These are phyloP conservation scores for Pristionchus fissidentatus DNA, from an alignment of 2,888 invertebrate genomes.

Conservation along the genomic window DNA sequence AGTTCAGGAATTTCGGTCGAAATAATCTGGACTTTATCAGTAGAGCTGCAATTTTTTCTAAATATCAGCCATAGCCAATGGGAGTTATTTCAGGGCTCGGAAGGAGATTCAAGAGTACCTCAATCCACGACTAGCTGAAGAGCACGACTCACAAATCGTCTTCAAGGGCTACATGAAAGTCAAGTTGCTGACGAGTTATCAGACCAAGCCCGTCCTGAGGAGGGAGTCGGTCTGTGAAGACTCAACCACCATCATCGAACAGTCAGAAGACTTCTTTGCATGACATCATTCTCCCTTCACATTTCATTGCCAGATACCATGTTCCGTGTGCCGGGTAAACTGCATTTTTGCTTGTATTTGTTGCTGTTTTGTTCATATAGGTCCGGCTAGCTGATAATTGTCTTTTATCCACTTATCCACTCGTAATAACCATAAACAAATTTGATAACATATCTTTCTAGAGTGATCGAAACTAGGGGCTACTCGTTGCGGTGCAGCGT, in stretches of 20 bases:
- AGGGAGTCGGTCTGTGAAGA: slow-evolving; percentile 48
- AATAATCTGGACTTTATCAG: no score
- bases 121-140: slow-evolving; percentile 29
- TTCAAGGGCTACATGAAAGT: slow-evolving; percentile 45
- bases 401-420: slow-evolving; percentile 25
- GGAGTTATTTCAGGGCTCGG: slow-evolving; percentile 17
- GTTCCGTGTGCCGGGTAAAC: slow-evolving; percentile 2
- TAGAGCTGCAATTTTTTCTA: neutral
- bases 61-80: neutral
- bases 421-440: neutral
- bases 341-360: no score
- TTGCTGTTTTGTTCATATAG: slow-evolving; percentile 23
- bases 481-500: slow-evolving; percentile 37
- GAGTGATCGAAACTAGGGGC: neutral
- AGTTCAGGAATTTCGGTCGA: no score
- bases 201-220: slow-evolving; percentile 21
- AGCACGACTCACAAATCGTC: neutral
- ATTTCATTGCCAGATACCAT: neutral
- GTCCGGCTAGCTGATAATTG: slow-evolving; percentile 22
- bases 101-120: slow-evolving; percentile 46
- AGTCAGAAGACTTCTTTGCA: slow-evolving; percentile 47
- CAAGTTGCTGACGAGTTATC: slow-evolving; percentile 31
- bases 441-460: neutral
- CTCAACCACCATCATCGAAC: slow-evolving; percentile 37
- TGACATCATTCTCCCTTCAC: neutral